A percentile compares a stretch with the other conserved stretches of the same genome.
phyloP scores from a whole-genome alignment of 1,140 invertebrate species.

The Drosophila kohkoa region DNA sequence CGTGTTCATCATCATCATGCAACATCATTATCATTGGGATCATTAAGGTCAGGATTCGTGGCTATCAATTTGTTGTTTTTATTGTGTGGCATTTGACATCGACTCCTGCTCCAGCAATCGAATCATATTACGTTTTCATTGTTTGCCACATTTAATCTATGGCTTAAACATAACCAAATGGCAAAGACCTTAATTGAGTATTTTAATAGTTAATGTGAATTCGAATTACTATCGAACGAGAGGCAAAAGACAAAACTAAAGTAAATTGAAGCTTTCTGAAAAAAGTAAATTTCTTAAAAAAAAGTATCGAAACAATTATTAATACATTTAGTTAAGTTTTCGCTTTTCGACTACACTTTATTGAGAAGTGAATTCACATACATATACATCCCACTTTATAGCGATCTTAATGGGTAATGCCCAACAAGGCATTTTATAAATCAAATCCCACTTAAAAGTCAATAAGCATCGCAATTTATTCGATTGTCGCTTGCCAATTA shows the following conservation, averaged over 20 bases:
- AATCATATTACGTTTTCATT: constrained; percentile 19
- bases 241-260: neutral
- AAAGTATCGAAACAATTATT: too few species aligned
- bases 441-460: constrained; percentile 55
- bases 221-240: neutral
- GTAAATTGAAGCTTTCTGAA: too few species aligned
- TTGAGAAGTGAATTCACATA: too few species aligned
- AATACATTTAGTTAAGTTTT: too few species aligned
- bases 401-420: constrained; percentile 21
- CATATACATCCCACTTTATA: too few species aligned
- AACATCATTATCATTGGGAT: constrained; percentile 17
- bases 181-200: neutral
- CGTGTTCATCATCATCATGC: constrained; percentile 5
- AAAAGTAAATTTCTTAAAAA: too few species aligned
- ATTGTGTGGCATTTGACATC: constrained; percentile 1
- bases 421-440: constrained; percentile 9
- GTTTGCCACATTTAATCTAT: constrained; percentile 9
- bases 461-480: constrained; percentile 44
- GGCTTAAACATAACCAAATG: neutral
- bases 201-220: constrained; percentile 11
- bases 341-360: too few species aligned
- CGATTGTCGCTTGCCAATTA: constrained; percentile 60
- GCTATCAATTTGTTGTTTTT: constrained; percentile 32
- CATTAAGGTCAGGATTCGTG: constrained; percentile 18
- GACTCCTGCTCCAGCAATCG: neutral